Percentiles rank a stretch among this genome's conserved stretches.
Evolutionary conservation across 2,113 vertebrate species (phyloP).

Genomic region (Phoxinus phoxinus): DNA sequence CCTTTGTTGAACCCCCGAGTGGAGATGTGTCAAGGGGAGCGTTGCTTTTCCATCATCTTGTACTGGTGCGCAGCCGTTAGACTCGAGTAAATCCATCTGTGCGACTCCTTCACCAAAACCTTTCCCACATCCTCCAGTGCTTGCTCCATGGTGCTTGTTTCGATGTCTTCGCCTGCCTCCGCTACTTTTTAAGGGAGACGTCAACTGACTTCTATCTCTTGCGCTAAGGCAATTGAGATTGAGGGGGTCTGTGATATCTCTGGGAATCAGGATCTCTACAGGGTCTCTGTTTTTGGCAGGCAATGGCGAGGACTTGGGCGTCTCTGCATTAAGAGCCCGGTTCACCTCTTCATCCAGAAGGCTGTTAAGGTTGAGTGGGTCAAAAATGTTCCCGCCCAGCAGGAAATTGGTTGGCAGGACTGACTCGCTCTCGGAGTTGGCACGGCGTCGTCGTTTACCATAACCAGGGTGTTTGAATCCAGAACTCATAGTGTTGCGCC

Average conservation of each 20-base stretch:
- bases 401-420: conserved; percentile 91
- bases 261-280: conserved; percentile 91
- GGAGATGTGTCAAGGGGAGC: neutral
- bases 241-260: conserved; percentile 92
- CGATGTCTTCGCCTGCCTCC: conserved; percentile 83
- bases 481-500: conserved; percentile 82
- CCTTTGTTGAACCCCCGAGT: neutral
- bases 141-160: conserved; percentile 78
- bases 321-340: conserved; percentile 88
- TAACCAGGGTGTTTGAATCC: conserved; percentile 84
- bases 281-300: conserved; percentile 87
- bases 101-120: conserved; percentile 56
- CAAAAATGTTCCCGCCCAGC: conserved; percentile 92
- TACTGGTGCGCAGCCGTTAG: neutral
- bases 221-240: conserved; percentile 85
- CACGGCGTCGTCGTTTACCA: conserved; percentile 85
- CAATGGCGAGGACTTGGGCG: conserved; percentile 91
- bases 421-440: conserved; percentile 88
- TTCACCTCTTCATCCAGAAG: conserved; percentile 92
- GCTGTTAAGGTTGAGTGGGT: conserved; percentile 93
- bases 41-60: conserved; percentile 22
- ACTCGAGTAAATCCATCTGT: conserved; percentile 61
- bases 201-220: conserved; percentile 75
- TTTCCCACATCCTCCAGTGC: conserved; percentile 34
- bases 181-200: conserved; percentile 81